A percentile compares a stretch with the other conserved stretches of the same genome.
These are phyloP conservation scores for Gobiocypris rarus DNA, from an alignment of 2,113 vertebrate genomes.

Conservation along the genomic window DNA sequence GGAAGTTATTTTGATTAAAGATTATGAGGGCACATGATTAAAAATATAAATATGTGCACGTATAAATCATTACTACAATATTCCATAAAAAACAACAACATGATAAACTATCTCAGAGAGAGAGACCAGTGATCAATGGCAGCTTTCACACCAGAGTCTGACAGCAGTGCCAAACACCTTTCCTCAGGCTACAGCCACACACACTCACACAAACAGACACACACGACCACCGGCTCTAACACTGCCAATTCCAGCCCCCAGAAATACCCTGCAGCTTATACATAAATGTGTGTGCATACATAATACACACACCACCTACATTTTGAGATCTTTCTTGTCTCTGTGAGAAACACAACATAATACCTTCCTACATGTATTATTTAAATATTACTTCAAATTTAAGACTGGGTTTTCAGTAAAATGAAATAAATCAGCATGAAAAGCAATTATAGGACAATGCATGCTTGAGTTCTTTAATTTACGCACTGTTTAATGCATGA, in stretches of 20 bases:
- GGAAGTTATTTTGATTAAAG: no score
- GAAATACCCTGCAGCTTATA: background rate
- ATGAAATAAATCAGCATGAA: conserved; percentile 15
- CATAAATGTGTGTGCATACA: background rate
- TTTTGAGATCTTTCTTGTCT: background rate
- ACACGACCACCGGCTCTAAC: background rate
- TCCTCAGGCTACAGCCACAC: conserved; percentile 4
- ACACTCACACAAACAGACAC: background rate
- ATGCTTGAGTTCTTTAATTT: background rate
- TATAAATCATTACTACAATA: no score
- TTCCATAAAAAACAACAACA: background rate
- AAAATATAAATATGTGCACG: no score
- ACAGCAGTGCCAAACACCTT: conserved; percentile 29
- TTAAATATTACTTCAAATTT: conserved; percentile 14
- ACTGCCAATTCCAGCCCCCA: conserved; percentile 21
- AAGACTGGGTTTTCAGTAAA: background rate
- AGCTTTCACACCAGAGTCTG: conserved; percentile 14
- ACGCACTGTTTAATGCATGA: background rate
- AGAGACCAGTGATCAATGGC: conserved; percentile 17
- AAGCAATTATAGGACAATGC: conserved; percentile 5
- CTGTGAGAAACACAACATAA: background rate
- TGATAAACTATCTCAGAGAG: conserved; percentile 36
- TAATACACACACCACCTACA: background rate
- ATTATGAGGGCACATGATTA: no score
- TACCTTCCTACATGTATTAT: conserved; percentile 5